Conservation (phyloP, 2,888 invertebrate species). For the Encarsia formosa region DNA sequence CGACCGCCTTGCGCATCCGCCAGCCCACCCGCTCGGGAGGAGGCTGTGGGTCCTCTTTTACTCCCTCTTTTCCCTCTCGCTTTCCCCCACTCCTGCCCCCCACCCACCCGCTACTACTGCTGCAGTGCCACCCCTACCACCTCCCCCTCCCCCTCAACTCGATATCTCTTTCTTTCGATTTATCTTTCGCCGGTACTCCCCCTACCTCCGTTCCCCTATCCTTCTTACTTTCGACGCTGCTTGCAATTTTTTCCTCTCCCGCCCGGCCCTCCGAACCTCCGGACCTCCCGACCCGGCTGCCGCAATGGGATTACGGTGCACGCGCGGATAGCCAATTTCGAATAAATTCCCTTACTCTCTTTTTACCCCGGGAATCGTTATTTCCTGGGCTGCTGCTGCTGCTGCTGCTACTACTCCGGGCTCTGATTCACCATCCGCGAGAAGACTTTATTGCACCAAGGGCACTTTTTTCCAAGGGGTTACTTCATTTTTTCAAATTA, state of each 20-base stretch:
- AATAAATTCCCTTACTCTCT: too few relatives aligned
- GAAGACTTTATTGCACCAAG: too few relatives aligned
- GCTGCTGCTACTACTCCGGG: too few relatives aligned
- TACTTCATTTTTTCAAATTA: too few relatives aligned
- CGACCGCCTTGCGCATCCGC: conserved; percentile 42
- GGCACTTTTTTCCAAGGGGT: too few relatives aligned
- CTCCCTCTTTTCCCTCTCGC: conserved; percentile 48
- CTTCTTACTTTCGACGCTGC: conserved; percentile 12
- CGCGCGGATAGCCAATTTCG: too few relatives aligned
- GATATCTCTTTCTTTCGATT: conserved; percentile 30
- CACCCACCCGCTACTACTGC: conserved; percentile 38
- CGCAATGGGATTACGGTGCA: too few relatives aligned
- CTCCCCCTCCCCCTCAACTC: conserved; percentile 15
- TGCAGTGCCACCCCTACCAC: conserved; percentile 9
- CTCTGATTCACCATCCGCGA: too few relatives aligned
- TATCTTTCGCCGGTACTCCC: conserved; percentile 29
- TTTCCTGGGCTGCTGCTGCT: too few relatives aligned
- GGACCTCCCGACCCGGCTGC: too few relatives aligned
- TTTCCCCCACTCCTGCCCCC: conserved; percentile 44
- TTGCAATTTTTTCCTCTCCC: not conserved
- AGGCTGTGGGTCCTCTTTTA: conserved; percentile 38
- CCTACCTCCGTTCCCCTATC: conserved; percentile 22
- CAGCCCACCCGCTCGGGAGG: conserved; percentile 29
- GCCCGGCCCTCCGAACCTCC: too few relatives aligned
- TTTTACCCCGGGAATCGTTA: too few relatives aligned